A percentile compares a stretch with the other conserved stretches of the same genome.
These are phyloP conservation scores for Paraescarpia echinospica DNA, from an alignment of 1,140 invertebrate species.

Conservation along the genomic window DNA sequence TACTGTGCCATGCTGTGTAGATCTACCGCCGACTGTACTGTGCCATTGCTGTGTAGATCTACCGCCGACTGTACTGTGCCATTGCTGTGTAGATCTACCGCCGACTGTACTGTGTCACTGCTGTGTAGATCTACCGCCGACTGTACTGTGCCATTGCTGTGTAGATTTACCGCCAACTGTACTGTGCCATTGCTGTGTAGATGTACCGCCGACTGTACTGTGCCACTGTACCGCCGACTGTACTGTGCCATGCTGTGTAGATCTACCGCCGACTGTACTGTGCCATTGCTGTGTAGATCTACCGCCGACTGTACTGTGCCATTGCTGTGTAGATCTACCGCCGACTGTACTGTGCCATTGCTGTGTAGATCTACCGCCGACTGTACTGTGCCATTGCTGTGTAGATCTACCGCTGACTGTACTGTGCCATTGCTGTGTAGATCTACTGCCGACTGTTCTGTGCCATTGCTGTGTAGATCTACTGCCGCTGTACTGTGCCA, in stretches of 20 bases:
- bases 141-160: conserved; percentile 59
- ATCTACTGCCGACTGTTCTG: conserved; percentile 95
- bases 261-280: conserved; percentile 95
- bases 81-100: conserved; percentile 75
- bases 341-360: conserved; percentile 70
- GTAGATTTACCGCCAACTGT: conserved; percentile 92
- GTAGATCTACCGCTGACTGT: conserved; percentile 92
- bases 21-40: conserved; percentile 95
- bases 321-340: conserved; percentile 75
- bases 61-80: conserved; percentile 83
- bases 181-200: conserved; percentile 38
- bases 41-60: conserved; percentile 67
- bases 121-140: conserved; percentile 83
- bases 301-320: conserved; percentile 83
- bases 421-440: conserved; percentile 38
- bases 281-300: conserved; percentile 67
- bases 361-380: conserved; percentile 83
- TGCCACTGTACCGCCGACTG: too few relatives aligned
- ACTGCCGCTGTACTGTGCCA: conserved; percentile 74
- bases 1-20: conserved; percentile 39
- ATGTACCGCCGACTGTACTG: conserved; percentile 98
- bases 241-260: conserved; percentile 39
- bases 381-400: conserved; percentile 59
- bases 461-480: conserved; percentile 67
- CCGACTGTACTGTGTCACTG: conserved; percentile 70